phyloP scores from a whole-genome alignment of 2,797 vertebrate species.

The Salmo trutta region DNA sequence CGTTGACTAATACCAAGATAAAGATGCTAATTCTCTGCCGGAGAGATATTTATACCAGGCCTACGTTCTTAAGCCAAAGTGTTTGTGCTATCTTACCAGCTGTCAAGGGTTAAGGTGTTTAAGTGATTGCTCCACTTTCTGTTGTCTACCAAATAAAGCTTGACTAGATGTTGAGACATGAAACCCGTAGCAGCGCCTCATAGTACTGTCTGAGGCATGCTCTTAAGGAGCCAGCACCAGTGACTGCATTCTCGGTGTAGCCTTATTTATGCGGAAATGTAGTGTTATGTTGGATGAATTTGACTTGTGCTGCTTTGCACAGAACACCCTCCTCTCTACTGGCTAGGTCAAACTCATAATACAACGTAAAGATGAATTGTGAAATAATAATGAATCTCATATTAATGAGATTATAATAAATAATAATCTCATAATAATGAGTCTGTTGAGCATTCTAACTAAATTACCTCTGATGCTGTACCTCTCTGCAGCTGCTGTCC shows the following conservation, averaged over 20 bases:
- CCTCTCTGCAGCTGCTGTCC: conserved; percentile 88
- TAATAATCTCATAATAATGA: no score
- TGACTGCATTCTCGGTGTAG: background rate
- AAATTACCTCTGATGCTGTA: conserved; percentile 38
- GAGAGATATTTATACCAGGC: conserved; percentile 65
- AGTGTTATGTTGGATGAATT: background rate
- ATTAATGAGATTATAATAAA: no score
- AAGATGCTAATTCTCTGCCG: conserved; percentile 65
- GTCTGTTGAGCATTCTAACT: background rate
- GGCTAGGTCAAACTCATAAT: background rate
- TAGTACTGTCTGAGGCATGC: background rate
- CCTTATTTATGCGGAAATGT: background rate
- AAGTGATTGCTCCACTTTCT: conserved; percentile 8
- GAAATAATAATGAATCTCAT: background rate
- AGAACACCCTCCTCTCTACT: background rate
- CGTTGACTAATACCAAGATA: conserved; percentile 62
- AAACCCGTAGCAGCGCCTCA: background rate
- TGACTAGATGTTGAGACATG: background rate
- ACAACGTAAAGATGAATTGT: background rate
- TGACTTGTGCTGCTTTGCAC: background rate
- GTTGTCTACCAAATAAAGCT: background rate
- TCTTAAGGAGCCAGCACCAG: background rate
- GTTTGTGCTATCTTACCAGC: conserved; percentile 43
- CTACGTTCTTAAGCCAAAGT: conserved; percentile 55
- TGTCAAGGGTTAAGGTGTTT: conserved; percentile 20